Evolutionary conservation across 2,113 vertebrate species (phyloP), one percentile per base, ranked within the genome.

Genomic region (Okapia johnstoni): DNA sequence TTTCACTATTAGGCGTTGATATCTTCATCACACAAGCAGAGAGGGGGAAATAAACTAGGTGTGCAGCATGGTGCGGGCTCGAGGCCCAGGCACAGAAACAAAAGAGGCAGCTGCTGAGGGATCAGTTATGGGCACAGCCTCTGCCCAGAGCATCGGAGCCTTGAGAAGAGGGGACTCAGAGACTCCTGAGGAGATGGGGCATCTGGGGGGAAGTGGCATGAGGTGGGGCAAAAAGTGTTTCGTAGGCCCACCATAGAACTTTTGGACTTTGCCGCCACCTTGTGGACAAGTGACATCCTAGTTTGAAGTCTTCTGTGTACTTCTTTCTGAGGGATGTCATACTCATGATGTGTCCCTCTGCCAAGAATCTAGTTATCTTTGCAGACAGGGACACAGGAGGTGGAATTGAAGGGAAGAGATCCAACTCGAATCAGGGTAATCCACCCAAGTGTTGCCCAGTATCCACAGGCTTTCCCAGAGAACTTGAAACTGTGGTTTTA

Each of bases 261-360:
- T 96, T 91, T 97, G 93, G 96, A 63, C 97, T 98, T 91, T 98
- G 98, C 96, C 97, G 97, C 98, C 98, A 98, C 96, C 97, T 93
- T 48, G 96, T 96, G 98, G 98, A 79, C 2, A n/a, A n/a, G n/a
- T n/a, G n/a, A n/a, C n/a, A n/a, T n/a, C n/a, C n/a, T n/a, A n/a
- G 91, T 40, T 30, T 28, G 61, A 33, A 17, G 2, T 40, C 12
- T 40, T 28, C 0, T 2, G 4, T 14, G 17, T 11, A 4, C 11
- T 50, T 70, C 23, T 88, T 83, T 52, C 66, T 14, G 28, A 90
- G 23, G 1, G 7, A 2, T 33, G 80, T 66, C 57, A 40, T 17
- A 1, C 5, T 52, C 8, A 36, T 17, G 28, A 8, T 33, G 26
- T 15, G 17, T 76, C 90, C 48, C 40, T 79, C 28, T 85, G 54